Evolutionary conservation across 2,888 invertebrate genomes (phyloP).

Genomic region (Melanophora roralis): DNA sequence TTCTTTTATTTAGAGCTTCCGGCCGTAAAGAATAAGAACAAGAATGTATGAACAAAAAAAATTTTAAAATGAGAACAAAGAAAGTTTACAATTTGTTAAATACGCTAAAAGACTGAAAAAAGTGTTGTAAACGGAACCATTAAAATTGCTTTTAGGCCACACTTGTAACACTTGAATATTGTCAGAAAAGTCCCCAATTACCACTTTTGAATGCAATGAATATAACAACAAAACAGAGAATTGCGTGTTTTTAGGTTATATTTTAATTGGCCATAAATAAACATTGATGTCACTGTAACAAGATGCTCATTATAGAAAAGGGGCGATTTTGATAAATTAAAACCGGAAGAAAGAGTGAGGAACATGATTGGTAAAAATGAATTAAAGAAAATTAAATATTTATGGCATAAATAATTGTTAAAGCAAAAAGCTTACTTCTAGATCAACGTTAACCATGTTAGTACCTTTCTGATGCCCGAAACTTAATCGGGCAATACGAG

Average conservation of each 20-base stretch:
- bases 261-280: slow-evolving; percentile 75
- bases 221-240: background rate
- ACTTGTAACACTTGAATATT: slow-evolving; percentile 62
- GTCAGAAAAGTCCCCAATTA: slow-evolving; percentile 33
- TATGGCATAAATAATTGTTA: too few species aligned
- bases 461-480: too few species aligned
- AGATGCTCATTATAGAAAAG: background rate
- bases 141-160: slow-evolving; percentile 64
- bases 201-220: slow-evolving; percentile 14
- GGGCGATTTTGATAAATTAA: background rate
- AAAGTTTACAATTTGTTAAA: slow-evolving; percentile 53
- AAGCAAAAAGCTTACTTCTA: too few species aligned
- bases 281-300: slow-evolving; percentile 40
- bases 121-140: slow-evolving; percentile 67
- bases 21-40: slow-evolving; percentile 27
- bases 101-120: slow-evolving; percentile 3
- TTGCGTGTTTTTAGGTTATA: slow-evolving; percentile 75
- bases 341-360: background rate
- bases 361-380: background rate
- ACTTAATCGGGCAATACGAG: too few species aligned
- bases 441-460: too few species aligned
- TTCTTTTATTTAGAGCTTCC: slow-evolving; percentile 50
- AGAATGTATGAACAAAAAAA: slow-evolving; percentile 19
- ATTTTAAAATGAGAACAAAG: slow-evolving; percentile 40
- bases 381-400: background rate